Evolutionary conservation across 1,140 invertebrate species (phyloP).

Genomic region (Drosophila sproati): DNA sequence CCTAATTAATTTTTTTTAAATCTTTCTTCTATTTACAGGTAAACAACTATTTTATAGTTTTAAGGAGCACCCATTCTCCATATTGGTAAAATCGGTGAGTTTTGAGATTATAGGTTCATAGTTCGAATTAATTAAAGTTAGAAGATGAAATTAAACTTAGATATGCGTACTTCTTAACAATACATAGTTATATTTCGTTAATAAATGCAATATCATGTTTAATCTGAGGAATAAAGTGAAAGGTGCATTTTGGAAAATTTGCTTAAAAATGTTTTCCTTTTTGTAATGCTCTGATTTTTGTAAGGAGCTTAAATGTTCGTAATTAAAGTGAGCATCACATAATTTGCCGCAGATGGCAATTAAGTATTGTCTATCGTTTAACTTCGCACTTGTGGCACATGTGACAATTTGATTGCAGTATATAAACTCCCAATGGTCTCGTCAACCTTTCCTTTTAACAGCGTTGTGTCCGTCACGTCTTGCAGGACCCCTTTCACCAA

Average conservation of each 20-base stretch:
- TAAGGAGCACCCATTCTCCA: not conserved
- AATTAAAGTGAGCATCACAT: no score
- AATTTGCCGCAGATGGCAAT: conserved; percentile 2
- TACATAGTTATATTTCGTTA: no score
- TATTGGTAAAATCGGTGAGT: conserved; percentile 1
- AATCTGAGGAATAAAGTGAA: no score
- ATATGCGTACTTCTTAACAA: no score
- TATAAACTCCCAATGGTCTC: not conserved
- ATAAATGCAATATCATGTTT: no score
- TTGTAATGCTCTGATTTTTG: not conserved
- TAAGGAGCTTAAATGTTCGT: no score
- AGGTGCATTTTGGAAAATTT: not conserved
- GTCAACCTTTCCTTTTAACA: no score
- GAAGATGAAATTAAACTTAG: no score
- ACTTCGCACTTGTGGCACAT: conserved; percentile 7
- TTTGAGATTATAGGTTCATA: not conserved
- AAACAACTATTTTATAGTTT: not conserved
- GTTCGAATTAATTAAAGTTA: not conserved
- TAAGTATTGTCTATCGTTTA: conserved; percentile 9
- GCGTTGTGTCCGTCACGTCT: no score
- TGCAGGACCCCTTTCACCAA: not conserved
- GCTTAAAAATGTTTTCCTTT: not conserved
- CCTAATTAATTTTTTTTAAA: not conserved
- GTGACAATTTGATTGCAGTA: conserved; percentile 6
- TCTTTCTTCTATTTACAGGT: conserved; percentile 6